These are phyloP conservation scores for Aegypius monachus DNA, from an alignment of 2,113 vertebrate species.

Conservation along the genomic window DNA sequence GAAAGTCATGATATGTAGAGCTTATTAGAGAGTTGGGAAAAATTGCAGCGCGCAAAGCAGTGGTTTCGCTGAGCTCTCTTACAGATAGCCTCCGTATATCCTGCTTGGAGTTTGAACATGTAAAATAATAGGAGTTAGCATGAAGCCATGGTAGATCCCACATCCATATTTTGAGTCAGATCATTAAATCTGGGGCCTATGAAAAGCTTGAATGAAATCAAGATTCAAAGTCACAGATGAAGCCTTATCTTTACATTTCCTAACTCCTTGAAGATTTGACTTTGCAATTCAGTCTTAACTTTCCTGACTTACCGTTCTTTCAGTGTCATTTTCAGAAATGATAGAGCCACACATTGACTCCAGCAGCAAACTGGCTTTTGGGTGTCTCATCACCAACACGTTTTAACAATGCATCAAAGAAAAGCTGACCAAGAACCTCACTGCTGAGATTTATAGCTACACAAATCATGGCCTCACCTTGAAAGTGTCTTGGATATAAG, in stretches of 20 bases:
- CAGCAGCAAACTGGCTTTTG: neutral
- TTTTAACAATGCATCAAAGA: neutral
- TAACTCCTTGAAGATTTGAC: neutral
- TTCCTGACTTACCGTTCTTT: neutral
- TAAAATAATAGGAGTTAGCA: neutral
- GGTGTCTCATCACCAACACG: neutral
- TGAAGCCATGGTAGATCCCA: neutral
- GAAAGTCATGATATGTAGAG: rapidly evolving
- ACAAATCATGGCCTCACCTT: neutral
- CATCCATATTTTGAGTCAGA: neutral
- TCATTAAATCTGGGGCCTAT: neutral
- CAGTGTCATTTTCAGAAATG: neutral
- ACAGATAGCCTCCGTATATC: neutral
- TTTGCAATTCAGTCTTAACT: neutral
- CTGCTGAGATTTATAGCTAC: neutral
- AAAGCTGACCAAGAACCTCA: neutral
- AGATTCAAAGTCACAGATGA: neutral
- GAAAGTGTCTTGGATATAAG: neutral
- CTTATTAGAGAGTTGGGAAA: neutral
- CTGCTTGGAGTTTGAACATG: neutral
- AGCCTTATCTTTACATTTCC: neutral
- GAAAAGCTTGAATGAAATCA: neutral
- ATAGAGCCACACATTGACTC: neutral
- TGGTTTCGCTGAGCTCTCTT: neutral
- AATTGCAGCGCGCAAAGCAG: neutral